phyloP scores from a whole-genome alignment of 2,888 invertebrate species.

The Mystacides longicornis region DNA sequence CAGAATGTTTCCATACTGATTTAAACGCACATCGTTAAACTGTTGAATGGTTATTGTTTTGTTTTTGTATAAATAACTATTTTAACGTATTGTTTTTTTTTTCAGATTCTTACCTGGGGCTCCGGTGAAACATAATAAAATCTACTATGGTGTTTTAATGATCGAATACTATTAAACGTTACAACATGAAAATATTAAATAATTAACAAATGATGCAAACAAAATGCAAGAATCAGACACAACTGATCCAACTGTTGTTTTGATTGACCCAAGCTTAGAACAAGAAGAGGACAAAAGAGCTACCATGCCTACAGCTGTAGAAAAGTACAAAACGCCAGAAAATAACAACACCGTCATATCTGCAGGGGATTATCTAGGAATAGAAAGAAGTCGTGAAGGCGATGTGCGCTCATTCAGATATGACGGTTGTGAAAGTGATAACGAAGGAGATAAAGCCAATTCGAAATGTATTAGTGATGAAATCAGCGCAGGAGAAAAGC shows the following conservation, averaged over 20 bases:
- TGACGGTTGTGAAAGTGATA: constrained; percentile 12
- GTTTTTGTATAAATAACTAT: no score
- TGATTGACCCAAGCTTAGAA: background rate
- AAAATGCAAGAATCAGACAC: constrained; percentile 25
- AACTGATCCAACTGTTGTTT: constrained; percentile 8
- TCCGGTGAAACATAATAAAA: no score
- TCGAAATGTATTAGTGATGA: constrained; percentile 12
- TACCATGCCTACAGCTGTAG: constrained; percentile 23
- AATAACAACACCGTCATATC: constrained; percentile 24
- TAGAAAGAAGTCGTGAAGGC: background rate
- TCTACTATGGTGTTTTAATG: no score
- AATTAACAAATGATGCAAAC: constrained; percentile 4
- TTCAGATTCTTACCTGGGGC: no score
- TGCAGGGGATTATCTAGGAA: constrained; percentile 8
- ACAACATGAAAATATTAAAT: no score
- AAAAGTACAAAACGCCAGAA: constrained; percentile 20
- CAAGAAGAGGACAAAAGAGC: background rate
- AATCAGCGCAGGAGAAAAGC: background rate
- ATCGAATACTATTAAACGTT: no score
- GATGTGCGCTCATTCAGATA: constrained; percentile 7
- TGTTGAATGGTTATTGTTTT: no score
- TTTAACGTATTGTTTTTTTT: no score
- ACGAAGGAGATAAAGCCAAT: background rate
- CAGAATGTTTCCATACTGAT: no score
- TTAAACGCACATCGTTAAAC: no score